These are phyloP conservation scores for Calliphora vomitoria DNA, from an alignment of 2,888 invertebrate genomes.

Conservation along the genomic window DNA sequence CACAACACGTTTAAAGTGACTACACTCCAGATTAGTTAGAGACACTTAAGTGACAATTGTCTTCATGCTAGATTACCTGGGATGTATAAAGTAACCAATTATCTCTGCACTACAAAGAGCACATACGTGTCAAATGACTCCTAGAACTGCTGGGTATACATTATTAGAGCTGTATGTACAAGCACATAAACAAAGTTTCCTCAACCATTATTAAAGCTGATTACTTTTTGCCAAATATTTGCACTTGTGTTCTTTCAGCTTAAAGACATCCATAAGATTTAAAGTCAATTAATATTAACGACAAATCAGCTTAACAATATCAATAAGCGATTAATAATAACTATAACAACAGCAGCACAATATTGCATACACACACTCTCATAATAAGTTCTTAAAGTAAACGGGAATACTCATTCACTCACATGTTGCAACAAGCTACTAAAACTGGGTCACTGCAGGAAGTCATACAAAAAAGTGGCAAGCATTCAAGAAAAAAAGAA, in stretches of 20 bases:
- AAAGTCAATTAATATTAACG: conserved; percentile 74
- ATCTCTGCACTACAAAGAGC: too few species aligned
- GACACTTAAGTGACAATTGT: too few species aligned
- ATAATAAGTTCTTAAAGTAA: too few species aligned
- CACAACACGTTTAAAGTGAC: too few species aligned
- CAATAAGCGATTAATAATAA: conserved; percentile 71
- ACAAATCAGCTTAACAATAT: conserved; percentile 73
- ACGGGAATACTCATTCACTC: neutral
- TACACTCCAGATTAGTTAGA: too few species aligned
- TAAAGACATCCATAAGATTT: conserved; percentile 63
- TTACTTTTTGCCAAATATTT: conserved; percentile 70
- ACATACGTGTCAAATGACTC: too few species aligned
- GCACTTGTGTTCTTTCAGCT: conserved; percentile 62
- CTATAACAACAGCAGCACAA: conserved; percentile 19
- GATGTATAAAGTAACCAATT: too few species aligned
- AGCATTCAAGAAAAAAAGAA: conserved; percentile 7
- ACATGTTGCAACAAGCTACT: neutral
- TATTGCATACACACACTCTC: neutral
- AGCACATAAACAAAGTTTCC: neutral
- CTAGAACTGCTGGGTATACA: too few species aligned
- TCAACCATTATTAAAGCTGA: conserved; percentile 60
- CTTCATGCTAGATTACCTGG: too few species aligned
- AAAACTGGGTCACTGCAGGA: conserved; percentile 72
- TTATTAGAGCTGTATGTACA: too few species aligned
- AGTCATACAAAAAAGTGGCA: conserved; percentile 55